These are phyloP conservation scores for Microhierax caerulescens DNA, from an alignment of 2,797 vertebrate genomes.

Conservation along the genomic window DNA sequence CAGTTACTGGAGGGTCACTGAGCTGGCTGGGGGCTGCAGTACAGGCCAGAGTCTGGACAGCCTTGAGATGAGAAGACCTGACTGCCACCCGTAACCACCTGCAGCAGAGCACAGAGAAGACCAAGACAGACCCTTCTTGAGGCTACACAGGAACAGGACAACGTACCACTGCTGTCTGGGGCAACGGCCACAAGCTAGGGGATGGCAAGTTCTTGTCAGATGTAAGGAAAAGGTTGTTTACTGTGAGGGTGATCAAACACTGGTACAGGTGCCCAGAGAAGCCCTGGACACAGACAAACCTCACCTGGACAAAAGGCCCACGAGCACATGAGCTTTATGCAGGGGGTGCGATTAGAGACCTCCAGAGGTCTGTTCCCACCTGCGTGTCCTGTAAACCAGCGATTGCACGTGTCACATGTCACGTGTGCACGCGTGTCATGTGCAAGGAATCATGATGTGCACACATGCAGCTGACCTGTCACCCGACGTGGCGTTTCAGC, in stretches of 20 bases:
- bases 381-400: background rate
- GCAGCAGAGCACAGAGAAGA: background rate
- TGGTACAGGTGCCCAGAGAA: background rate
- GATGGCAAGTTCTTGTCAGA: background rate
- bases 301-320: background rate
- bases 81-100: background rate
- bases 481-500: background rate
- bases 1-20: background rate
- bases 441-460: fast-evolving
- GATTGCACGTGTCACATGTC: background rate
- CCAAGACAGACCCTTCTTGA: background rate
- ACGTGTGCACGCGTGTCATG: background rate
- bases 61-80: background rate
- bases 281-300: background rate
- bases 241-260: background rate
- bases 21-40: fast-evolving
- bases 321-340: background rate
- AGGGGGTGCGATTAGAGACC: background rate
- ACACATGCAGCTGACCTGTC: background rate
- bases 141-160: fast-evolving
- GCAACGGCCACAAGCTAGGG: background rate
- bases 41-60: background rate
- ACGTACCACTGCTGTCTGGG: background rate
- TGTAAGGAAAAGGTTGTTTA: background rate
- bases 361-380: background rate